Evolutionary conservation across 2,888 invertebrate genomes (phyloP), one percentile per base, ranked within the genome.

Genomic region (Eristalinus sepulchralis): DNA sequence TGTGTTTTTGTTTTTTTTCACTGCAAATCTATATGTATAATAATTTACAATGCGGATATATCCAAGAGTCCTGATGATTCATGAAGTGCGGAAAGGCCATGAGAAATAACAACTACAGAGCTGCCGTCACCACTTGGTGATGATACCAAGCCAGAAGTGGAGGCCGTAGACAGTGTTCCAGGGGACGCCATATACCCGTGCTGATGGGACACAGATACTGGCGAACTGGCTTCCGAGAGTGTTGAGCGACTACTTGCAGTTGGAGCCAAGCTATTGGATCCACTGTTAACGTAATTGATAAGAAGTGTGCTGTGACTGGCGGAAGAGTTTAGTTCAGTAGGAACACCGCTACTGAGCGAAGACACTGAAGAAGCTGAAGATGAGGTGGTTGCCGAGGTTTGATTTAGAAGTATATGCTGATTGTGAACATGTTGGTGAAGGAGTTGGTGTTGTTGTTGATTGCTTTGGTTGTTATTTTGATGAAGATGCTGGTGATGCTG

Each of bases 11-110:
- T 27, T 83, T 75, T 83, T 47, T 71, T 57, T 78, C 55, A 75
- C 34, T 70, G 47, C 64, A 57, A 71, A 24, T 76, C 31, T 62
- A 64, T 68, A 33, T 34, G 33, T 34, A 78, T 77, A 85, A 83
- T 83, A 91, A 91, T 91, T 92, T 92, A 92, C 92, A 92, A 90
- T 88, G 92, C 91, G 90, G 92, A 91, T 88, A 92, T 92, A 91
- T 92, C 92, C 91, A 92, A 90, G 88, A 92, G 90, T 88, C 91
- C 92, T 83, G 90, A 89, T 88, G 90, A 88, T 79, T 88, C 89
- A 88, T 90, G 90, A 64, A 90, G 88, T 90, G 88, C 75, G 63
- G 90, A 33, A 71, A 88, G 80, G 81, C 84, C 84, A 81, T 84
- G 81, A 63, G 84, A 84, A 77, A 84, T 84, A 62, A 81, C 83